phyloP scores from a whole-genome alignment of 1,140 invertebrate genomes.

The Orius insidiosus region DNA sequence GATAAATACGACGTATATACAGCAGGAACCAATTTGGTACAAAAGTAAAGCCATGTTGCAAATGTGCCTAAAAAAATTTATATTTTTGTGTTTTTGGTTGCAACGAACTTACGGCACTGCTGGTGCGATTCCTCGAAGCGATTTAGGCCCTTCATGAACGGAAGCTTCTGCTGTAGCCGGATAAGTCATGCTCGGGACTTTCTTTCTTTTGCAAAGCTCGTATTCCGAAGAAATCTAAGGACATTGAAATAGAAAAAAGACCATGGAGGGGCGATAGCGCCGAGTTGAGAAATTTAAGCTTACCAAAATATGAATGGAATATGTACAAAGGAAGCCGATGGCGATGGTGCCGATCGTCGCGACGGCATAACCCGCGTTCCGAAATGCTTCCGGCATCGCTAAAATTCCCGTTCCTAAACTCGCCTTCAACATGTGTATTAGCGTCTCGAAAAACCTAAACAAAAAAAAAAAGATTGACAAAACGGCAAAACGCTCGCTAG shows the following conservation, averaged over 20 bases:
- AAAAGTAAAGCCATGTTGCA: slow-evolving; percentile 54
- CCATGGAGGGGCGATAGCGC: background rate
- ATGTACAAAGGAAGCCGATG: slow-evolving; percentile 57
- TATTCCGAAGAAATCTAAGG: slow-evolving; percentile 40
- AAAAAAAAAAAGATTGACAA: slow-evolving; percentile 10
- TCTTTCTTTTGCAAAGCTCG: slow-evolving; percentile 45
- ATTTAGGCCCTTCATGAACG: slow-evolving; percentile 42
- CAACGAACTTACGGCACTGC: slow-evolving; percentile 37
- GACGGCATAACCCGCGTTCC: slow-evolving; percentile 51
- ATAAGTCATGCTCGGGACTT: slow-evolving; percentile 49
- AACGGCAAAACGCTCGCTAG: background rate
- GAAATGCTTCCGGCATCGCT: slow-evolving; percentile 74
- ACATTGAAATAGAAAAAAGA: slow-evolving; percentile 7
- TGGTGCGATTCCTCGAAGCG: slow-evolving; percentile 24
- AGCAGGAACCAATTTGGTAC: slow-evolving; percentile 76
- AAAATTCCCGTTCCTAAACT: slow-evolving; percentile 79
- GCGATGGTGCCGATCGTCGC: slow-evolving; percentile 47
- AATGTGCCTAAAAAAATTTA: slow-evolving; percentile 30
- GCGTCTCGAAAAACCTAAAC: slow-evolving; percentile 53
- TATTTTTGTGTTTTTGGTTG: background rate
- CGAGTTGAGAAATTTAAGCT: slow-evolving; percentile 14
- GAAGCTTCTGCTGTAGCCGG: slow-evolving; percentile 49
- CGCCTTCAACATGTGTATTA: slow-evolving; percentile 67
- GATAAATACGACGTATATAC: slow-evolving; percentile 74
- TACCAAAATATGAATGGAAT: slow-evolving; percentile 57